Percentiles rank a stretch among this genome's conserved stretches.
phyloP scores from a whole-genome alignment of 2,797 vertebrate genomes.

The Liasis olivaceus region DNA sequence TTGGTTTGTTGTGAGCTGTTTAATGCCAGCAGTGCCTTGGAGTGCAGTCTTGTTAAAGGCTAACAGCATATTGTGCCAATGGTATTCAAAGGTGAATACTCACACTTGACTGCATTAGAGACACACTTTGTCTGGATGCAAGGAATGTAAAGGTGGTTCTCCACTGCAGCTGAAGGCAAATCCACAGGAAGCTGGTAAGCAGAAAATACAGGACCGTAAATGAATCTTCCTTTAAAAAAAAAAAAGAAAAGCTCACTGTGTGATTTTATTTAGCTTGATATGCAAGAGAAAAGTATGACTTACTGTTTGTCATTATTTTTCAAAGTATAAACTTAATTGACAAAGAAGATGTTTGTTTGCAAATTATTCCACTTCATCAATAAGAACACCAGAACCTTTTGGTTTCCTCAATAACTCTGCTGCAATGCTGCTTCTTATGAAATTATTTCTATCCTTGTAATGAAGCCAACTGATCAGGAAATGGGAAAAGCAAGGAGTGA shows the following conservation, averaged over 20 bases:
- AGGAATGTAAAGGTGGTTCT: background rate
- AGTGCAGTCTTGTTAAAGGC: slow-evolving; percentile 16
- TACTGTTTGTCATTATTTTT: background rate
- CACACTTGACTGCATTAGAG: slow-evolving; percentile 17
- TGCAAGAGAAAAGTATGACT: background rate
- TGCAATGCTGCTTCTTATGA: background rate
- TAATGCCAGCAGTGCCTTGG: slow-evolving; percentile 2
- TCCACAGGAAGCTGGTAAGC: background rate
- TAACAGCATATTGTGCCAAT: slow-evolving; percentile 17
- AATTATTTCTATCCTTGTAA: background rate
- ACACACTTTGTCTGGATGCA: background rate
- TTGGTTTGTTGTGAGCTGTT: slow-evolving; percentile 15
- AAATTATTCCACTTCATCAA: background rate
- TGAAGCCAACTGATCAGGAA: background rate
- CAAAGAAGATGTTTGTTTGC: background rate
- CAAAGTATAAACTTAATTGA: background rate
- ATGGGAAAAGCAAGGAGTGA: background rate
- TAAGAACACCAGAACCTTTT: background rate
- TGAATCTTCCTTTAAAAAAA: background rate
- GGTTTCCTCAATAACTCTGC: background rate
- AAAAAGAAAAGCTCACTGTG: background rate
- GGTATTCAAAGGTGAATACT: slow-evolving; percentile 32
- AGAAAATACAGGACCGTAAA: background rate
- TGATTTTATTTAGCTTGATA: background rate
- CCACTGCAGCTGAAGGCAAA: background rate